These are phyloP conservation scores for Perdix hodgsoniae DNA, from an alignment of 2,797 vertebrate genomes.

Conservation along the genomic window DNA sequence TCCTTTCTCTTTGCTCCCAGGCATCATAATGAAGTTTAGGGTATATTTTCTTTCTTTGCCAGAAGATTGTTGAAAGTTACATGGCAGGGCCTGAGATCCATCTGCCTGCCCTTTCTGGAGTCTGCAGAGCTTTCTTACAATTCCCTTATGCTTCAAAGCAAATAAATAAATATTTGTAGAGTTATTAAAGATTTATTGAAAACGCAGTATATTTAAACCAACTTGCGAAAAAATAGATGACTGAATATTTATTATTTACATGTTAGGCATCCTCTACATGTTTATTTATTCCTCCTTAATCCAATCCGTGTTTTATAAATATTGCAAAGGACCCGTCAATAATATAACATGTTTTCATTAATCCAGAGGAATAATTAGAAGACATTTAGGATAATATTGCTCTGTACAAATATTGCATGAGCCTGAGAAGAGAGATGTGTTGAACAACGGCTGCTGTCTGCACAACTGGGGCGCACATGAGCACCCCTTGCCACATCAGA, in stretches of 20 bases:
- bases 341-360: conserved; percentile 81
- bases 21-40: neutral
- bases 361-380: conserved; percentile 84
- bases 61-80: conserved; percentile 32
- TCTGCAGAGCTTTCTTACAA: conserved; percentile 41
- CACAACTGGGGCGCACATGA: neutral
- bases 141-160: conserved; percentile 59
- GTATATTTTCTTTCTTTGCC: conserved; percentile 15
- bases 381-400: conserved; percentile 80
- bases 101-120: conserved; percentile 50
- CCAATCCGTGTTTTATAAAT: conserved; percentile 81
- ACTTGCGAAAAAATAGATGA: conserved; percentile 73
- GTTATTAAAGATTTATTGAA: conserved; percentile 81
- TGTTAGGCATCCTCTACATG: conserved; percentile 72
- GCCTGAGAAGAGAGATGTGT: conserved; percentile 20
- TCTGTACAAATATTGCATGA: conserved; percentile 78
- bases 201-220: conserved; percentile 71
- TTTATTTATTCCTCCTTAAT: conserved; percentile 85
- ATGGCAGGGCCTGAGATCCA: neutral
- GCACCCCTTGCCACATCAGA: neutral
- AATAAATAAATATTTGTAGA: conserved; percentile 80
- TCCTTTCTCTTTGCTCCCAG: neutral
- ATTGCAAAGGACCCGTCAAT: conserved; percentile 82
- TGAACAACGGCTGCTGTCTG: conserved; percentile 3
- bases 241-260: conserved; percentile 84